Conservation (phyloP, 2,888 invertebrate genomes). For the Nudaria mundana region DNA sequence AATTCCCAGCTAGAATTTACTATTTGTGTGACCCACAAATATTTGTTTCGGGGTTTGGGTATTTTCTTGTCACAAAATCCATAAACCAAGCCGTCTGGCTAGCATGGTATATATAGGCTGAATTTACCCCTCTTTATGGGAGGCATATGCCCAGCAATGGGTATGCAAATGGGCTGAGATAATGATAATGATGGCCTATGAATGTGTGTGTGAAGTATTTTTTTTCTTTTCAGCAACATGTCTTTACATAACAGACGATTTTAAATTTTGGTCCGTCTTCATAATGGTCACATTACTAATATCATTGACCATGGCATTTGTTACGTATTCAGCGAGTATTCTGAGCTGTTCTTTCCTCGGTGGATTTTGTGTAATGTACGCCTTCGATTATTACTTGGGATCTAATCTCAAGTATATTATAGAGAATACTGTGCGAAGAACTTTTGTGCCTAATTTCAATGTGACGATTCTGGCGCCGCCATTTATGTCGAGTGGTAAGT, state of each 20-base stretch:
- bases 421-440: conserved; percentile 84
- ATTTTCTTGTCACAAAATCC: too few relatives aligned
- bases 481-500: conserved; percentile 81
- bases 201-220: too few relatives aligned
- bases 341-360: conserved; percentile 84
- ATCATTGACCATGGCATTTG: conserved; percentile 69
- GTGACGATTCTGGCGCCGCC: conserved; percentile 82
- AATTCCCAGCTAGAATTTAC: too few relatives aligned
- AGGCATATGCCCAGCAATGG: too few relatives aligned
- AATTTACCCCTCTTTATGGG: too few relatives aligned
- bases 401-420: conserved; percentile 85
- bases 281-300: conserved; percentile 70
- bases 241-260: conserved; percentile 68
- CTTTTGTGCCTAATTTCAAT: conserved; percentile 80
- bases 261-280: conserved; percentile 85
- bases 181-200: too few relatives aligned
- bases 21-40: too few relatives aligned
- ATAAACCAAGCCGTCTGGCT: too few relatives aligned
- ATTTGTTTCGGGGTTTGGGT: too few relatives aligned
- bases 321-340: conserved; percentile 81
- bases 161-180: too few relatives aligned
- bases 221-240: conserved; percentile 63
- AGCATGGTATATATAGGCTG: too few relatives aligned
- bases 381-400: conserved; percentile 84
- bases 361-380: conserved; percentile 81